Percentiles rank a stretch among this genome's conserved stretches.
phyloP scores from a whole-genome alignment of 1,140 invertebrate species.

The Drosophila pseudoobscura region DNA sequence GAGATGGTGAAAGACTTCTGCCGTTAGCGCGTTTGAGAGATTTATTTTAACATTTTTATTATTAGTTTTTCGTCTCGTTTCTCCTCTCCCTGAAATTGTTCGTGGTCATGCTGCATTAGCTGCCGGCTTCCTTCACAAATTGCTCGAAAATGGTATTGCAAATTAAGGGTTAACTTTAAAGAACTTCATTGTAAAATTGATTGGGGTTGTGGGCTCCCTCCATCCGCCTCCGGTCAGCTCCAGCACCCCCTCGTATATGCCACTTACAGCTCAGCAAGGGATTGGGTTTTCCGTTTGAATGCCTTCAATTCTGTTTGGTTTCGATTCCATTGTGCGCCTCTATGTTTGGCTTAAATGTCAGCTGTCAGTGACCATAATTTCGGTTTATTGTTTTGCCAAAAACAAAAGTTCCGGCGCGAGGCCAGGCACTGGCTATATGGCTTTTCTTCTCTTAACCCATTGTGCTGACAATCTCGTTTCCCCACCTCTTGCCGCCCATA shows the following conservation, averaged over 20 bases:
- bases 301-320: conserved; percentile 29
- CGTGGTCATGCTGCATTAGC: conserved; percentile 65
- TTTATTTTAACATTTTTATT: conserved; percentile 80
- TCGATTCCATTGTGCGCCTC: conserved; percentile 28
- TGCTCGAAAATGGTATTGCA: conserved; percentile 71
- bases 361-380: conserved; percentile 76
- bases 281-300: conserved; percentile 67
- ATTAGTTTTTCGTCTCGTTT: conserved; percentile 62
- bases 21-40: conserved; percentile 43
- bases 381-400: conserved; percentile 72
- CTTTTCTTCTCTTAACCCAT: conserved; percentile 36
- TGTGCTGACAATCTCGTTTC: conserved; percentile 69
- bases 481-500: conserved; percentile 47
- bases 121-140: conserved; percentile 57
- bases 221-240: background rate
- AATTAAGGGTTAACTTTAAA: conserved; percentile 66
- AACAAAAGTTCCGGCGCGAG: conserved; percentile 44
- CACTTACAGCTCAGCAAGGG: conserved; percentile 45
- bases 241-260: conserved; percentile 14
- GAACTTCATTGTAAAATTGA: conserved; percentile 65
- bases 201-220: conserved; percentile 27
- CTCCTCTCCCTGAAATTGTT: background rate
- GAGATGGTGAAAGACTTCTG: conserved; percentile 21
- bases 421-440: conserved; percentile 1
- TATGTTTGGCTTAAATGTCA: conserved; percentile 59